A percentile compares a stretch with the other conserved stretches of the same genome.
These are phyloP conservation scores for Squalus acanthias DNA, from an alignment of 2,797 vertebrate genomes.

Conservation along the genomic window DNA sequence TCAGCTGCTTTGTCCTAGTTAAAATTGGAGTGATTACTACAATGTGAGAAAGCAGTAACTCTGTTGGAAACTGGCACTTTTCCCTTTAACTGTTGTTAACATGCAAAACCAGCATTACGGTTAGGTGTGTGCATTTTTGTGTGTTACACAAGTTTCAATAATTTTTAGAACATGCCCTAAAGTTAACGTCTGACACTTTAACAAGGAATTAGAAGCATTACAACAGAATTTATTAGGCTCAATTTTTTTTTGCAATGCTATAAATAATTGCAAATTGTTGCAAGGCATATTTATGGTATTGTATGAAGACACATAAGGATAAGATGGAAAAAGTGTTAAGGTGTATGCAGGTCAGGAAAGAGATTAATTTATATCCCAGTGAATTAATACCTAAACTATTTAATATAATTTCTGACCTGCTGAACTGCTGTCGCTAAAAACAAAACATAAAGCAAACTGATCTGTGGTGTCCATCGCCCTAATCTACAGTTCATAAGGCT, in stretches of 20 bases:
- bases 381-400: background rate
- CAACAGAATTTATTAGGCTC: background rate
- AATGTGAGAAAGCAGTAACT: background rate
- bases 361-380: background rate
- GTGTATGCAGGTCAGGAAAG: background rate
- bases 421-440: constrained; percentile 1
- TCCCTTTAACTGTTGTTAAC: background rate
- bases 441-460: background rate
- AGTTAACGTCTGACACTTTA: background rate
- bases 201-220: background rate
- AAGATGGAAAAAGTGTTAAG: background rate
- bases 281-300: background rate
- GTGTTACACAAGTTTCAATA: background rate
- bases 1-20: constrained; percentile 12
- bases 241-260: background rate
- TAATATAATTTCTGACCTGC: background rate
- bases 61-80: constrained; percentile 12
- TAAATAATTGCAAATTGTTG: background rate
- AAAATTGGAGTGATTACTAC: constrained; percentile 21
- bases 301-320: background rate
- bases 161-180: background rate
- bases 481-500: background rate
- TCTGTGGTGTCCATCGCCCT: background rate
- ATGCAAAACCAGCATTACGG: background rate
- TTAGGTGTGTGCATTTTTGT: background rate